Conservation (phyloP, 2,113 vertebrate genomes). For the Micromys minutus region DNA sequence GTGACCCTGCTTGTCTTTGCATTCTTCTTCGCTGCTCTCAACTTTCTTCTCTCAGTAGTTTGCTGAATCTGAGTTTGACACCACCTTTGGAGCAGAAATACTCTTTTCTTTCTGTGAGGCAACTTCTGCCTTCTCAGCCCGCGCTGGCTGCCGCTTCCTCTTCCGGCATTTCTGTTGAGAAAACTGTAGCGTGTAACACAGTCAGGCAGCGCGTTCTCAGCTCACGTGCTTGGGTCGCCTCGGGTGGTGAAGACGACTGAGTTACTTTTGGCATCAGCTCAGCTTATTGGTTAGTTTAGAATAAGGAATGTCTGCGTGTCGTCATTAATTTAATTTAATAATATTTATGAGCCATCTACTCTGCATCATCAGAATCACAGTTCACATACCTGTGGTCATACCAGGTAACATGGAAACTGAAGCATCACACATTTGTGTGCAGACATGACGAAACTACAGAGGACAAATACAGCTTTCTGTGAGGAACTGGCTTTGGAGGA, state of each 20-base stretch:
- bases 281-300: background rate
- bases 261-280: background rate
- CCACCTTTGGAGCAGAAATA: background rate
- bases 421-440: background rate
- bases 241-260: background rate
- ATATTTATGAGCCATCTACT: background rate
- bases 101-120: background rate
- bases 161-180: constrained; percentile 32
- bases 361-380: background rate
- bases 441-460: background rate
- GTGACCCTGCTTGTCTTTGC: background rate
- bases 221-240: background rate
- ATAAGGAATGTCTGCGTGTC: background rate
- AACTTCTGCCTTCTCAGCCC: background rate
- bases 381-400: background rate
- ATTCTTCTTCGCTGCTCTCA: background rate
- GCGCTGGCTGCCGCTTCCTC: background rate
- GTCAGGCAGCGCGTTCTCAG: background rate
- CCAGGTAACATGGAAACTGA: background rate
- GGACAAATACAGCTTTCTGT: background rate
- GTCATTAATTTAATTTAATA: constrained; percentile 6
- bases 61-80: background rate
- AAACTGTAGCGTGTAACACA: background rate
- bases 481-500: background rate
- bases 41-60: background rate